Evolutionary conservation across 2,113 vertebrate species (phyloP), one percentile per base, ranked within the genome.

Genomic region (Henicopernis longicauda): DNA sequence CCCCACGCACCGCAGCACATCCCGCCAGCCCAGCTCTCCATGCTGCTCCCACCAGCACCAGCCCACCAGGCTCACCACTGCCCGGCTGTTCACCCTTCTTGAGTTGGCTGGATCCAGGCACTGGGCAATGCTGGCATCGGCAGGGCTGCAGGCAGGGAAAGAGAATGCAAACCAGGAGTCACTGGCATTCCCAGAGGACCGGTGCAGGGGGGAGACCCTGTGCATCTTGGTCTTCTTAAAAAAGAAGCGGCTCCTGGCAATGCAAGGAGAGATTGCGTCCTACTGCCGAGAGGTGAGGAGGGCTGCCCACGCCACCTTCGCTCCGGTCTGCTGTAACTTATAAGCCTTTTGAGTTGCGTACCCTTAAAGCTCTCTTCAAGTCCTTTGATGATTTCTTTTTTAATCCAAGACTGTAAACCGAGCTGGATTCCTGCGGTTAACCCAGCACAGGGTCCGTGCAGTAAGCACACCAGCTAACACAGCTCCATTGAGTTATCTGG

Each of bases 31-130:
- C 54, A 4, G 59, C 67, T 18, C 54, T 44, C n/a, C 74, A 34
- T 10, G 0, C 32, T 42, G 65, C 26, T 29, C 49, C 4, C 2
- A 7, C 21, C 88, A 42, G 17, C 49, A 7, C n/a, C 27, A 6
- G 40, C 25, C 29, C 45, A 3, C 26, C 11, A 42, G 27, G 44
- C 67, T 72, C 59, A 5, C 22, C 59, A 19, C 52, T 5, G 2
- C 52, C 27, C 23, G 6, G 50, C 57, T 9, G 3, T 7, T 54
- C 29, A 3, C 9, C 52, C 0, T 11, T 9, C 59, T 11, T 29
- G 9, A 50, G 25, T 52, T 34, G 66, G 9, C 11, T 47, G 13
- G 14, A 45, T 19, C 40, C 62, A 55, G 71, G 55, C 21, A 11
- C 38, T 16, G 36, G 63, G 65, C 8, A 2, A n/a, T 16, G 45